Evolutionary conservation across 2,797 vertebrate genomes (phyloP).

Genomic region (Lycodopsis pacificus): DNA sequence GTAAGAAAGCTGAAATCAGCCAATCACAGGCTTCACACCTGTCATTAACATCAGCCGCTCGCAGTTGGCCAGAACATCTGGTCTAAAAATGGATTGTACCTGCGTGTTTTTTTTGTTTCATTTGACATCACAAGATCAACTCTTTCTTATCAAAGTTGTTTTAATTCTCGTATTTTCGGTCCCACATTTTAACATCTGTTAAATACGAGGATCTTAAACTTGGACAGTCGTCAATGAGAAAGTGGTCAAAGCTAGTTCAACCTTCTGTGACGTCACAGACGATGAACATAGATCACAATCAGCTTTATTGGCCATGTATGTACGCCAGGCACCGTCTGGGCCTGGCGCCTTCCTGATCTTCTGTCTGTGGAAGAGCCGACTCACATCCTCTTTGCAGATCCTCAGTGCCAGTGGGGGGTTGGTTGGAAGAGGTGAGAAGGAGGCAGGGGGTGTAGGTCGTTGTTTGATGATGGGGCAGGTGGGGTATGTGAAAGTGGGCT

Average conservation of each 20-base stretch:
- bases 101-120: not conserved
- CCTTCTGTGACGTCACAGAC: not conserved
- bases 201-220: not conserved
- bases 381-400: too few relatives aligned
- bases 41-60: too few relatives aligned
- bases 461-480: too few relatives aligned
- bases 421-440: too few relatives aligned
- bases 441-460: too few relatives aligned
- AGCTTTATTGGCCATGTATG: too few relatives aligned
- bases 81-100: not conserved
- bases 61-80: not conserved
- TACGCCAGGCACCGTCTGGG: too few relatives aligned
- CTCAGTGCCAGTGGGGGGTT: too few relatives aligned
- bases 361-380: too few relatives aligned
- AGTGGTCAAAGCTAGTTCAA: not conserved
- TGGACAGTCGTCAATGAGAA: not conserved
- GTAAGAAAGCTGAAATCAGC: constrained; percentile 80
- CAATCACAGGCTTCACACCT: constrained; percentile 9
- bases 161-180: not conserved
- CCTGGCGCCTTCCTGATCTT: too few relatives aligned
- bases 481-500: too few relatives aligned
- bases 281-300: not conserved
- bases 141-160: not conserved
- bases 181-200: not conserved
- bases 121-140: not conserved